phyloP scores from a whole-genome alignment of 2,888 invertebrate genomes.

The Papilio gigon region DNA sequence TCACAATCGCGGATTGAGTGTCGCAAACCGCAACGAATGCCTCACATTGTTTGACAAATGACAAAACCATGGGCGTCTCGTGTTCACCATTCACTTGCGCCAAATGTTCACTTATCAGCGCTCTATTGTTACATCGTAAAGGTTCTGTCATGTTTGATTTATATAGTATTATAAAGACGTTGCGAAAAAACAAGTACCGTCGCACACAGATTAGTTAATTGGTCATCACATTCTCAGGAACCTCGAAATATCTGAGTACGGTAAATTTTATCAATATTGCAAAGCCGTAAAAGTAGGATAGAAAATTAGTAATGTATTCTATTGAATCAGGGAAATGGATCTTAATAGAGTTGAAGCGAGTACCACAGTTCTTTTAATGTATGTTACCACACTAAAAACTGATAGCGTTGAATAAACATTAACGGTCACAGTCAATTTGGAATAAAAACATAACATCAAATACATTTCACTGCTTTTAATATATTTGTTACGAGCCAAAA shows the following conservation, averaged over 20 bases:
- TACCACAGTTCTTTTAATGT: neutral
- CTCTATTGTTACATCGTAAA: slow-evolving; percentile 39
- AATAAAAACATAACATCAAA: slow-evolving; percentile 14
- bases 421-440: neutral
- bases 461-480: slow-evolving; percentile 1
- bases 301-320: too few relatives aligned
- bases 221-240: too few relatives aligned
- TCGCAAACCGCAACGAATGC: slow-evolving; percentile 66
- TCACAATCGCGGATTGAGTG: slow-evolving; percentile 59
- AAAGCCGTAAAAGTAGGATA: too few relatives aligned
- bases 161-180: slow-evolving; percentile 31
- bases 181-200: slow-evolving; percentile 5
- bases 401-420: neutral
- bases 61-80: slow-evolving; percentile 55
- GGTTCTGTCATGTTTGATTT: slow-evolving; percentile 28
- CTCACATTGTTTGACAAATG: slow-evolving; percentile 65
- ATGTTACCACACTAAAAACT: neutral
- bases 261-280: too few relatives aligned
- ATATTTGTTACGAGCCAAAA: slow-evolving; percentile 25
- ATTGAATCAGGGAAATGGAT: too few relatives aligned
- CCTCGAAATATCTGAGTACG: too few relatives aligned
- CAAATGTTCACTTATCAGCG: slow-evolving; percentile 44
- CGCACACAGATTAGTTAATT: too few relatives aligned
- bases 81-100: slow-evolving; percentile 49
- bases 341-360: too few relatives aligned